phyloP scores from a whole-genome alignment of 2,797 vertebrate genomes.

The Parauchenoglanis ngamensis region DNA sequence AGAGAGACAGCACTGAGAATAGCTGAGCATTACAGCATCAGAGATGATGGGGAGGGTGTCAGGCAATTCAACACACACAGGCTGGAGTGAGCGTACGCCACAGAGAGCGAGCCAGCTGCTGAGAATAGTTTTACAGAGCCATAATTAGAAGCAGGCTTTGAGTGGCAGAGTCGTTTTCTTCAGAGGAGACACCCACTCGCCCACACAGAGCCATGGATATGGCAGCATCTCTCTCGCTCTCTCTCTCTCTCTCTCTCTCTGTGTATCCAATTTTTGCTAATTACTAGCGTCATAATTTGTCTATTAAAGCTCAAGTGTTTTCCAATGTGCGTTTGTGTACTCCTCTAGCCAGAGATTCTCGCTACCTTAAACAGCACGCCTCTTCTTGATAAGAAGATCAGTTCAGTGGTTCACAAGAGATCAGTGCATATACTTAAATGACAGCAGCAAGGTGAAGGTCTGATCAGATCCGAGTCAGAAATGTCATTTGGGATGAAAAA shows the following conservation, averaged over 20 bases:
- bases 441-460: not conserved
- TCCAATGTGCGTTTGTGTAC: not conserved
- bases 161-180: conserved; percentile 55
- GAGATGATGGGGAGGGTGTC: conserved; percentile 15
- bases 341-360: not conserved
- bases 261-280: not conserved
- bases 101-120: conserved; percentile 48
- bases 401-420: not conserved
- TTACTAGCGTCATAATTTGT: not conserved
- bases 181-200: conserved; percentile 38
- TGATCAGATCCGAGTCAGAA: not conserved
- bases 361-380: not conserved
- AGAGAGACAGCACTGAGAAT: not conserved
- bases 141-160: conserved; percentile 56
- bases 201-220: conserved; percentile 54
- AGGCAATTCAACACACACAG: conserved; percentile 47
- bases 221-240: conserved; percentile 31
- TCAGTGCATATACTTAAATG: not conserved
- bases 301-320: not conserved
- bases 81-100: conserved; percentile 38
- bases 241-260: not conserved
- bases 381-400: not conserved
- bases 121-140: conserved; percentile 54
- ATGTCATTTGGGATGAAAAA: not conserved
- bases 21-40: not conserved